A percentile compares a stretch with the other conserved stretches of the same genome.
These are phyloP conservation scores for Narcine bancroftii DNA, from an alignment of 2,113 vertebrate species.

Conservation along the genomic window DNA sequence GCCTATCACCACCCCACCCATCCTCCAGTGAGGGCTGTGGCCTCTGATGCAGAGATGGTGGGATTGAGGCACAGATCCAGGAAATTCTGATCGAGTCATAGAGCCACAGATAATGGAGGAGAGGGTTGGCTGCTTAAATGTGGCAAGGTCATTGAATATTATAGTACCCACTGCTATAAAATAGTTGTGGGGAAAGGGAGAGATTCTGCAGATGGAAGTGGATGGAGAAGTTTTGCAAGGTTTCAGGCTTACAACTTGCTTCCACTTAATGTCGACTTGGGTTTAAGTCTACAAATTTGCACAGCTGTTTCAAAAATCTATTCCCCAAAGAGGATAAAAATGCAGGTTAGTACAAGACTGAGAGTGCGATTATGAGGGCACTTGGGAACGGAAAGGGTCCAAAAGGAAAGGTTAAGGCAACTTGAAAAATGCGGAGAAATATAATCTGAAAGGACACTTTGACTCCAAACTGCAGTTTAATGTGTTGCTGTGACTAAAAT, in stretches of 20 bases:
- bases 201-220: neutral
- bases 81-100: neutral
- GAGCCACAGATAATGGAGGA: no score
- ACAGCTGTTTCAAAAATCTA: neutral
- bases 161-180: no score
- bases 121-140: no score
- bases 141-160: no score
- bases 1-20: no score
- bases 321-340: neutral
- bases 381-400: neutral
- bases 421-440: neutral
- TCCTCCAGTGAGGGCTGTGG: no score
- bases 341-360: neutral
- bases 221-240: neutral
- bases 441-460: slow-evolving; percentile 2
- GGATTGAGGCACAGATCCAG: neutral
- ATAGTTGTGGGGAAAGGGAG: no score
- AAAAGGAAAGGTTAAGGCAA: neutral
- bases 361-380: neutral
- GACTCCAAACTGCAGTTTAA: neutral
- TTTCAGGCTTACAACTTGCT: neutral
- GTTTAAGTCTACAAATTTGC: slow-evolving; percentile 12
- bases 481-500: neutral
- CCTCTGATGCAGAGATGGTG: no score
- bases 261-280: neutral